Conservation (phyloP, 2,888 invertebrate genomes). For the Drosophila setosimentum region DNA sequence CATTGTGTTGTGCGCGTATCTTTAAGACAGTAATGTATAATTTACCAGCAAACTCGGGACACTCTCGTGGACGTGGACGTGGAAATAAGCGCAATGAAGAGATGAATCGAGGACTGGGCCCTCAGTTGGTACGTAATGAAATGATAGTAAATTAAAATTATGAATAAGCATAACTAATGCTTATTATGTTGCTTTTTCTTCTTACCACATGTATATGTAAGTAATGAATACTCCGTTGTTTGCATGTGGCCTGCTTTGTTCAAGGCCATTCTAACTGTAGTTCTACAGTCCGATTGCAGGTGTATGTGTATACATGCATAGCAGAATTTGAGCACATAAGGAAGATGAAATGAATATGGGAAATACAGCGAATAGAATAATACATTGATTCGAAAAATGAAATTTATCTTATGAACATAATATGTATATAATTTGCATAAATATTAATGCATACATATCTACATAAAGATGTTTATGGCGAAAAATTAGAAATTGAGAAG, state of each 20-base stretch:
- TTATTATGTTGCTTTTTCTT: background rate
- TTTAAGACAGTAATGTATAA: conserved; percentile 41
- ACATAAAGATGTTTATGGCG: background rate
- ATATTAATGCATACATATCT: background rate
- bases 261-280: background rate
- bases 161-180: background rate
- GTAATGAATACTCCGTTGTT: background rate
- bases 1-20: background rate
- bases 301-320: background rate
- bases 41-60: conserved; percentile 31
- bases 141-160: background rate
- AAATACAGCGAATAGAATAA: background rate
- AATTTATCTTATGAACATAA: background rate
- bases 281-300: background rate
- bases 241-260: background rate
- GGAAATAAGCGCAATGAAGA: conserved; percentile 29
- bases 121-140: conserved; percentile 41
- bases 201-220: background rate
- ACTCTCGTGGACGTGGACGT: conserved; percentile 61
- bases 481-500: background rate
- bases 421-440: background rate
- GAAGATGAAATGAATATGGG: background rate
- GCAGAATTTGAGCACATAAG: background rate
- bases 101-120: background rate
- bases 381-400: background rate